Base-by-base conservation (phyloP, 2,888 invertebrate species). In the Proisotoma minuta region DNA sequence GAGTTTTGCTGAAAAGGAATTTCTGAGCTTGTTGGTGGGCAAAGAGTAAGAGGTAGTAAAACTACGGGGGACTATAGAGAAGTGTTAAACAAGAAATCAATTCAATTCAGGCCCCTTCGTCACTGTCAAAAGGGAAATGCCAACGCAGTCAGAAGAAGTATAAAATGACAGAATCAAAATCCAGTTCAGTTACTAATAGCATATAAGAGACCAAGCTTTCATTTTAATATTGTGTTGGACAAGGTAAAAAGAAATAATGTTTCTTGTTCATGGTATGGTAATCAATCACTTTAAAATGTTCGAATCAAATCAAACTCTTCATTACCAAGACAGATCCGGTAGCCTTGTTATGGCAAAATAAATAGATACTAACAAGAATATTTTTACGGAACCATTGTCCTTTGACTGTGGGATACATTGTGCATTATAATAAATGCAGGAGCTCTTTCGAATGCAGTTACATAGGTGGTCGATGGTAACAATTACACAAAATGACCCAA, bases 231-330 rank as follows among this genome's bases (percentile, higher is more conserved):
- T 52, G 22, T 28, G 28, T 52, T 27, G 3, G 15, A 49, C 49
- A 4, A 28, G 22, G 22, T 23, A 49, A 49, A 49, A 49, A 23
- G 24, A 49, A 49, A 49, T 49, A 52, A 24, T 52, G 18, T 12
- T 52, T 50, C 26, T 56, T 22, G 43, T 57, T 63, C 60, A 60
- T 54, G 64, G 64, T 64, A 60, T 54, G 64, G 64, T 64, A 58
- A 64, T 64, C 64, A 61, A 64, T 64, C 64, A 64, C 57, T 8
- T n/a, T 20, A 47, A 12, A 27, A 29, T 39, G 27, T 28, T 47
- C 23, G 34, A 15, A 34, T 34, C 15, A 34, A 10, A 34, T 34
- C 34, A 34, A 34, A 34, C 34, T 34, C 8, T 34, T 34, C 34
- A 34, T 34, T 34, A 34, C 34, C 8, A 10, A 15, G 34, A 34